Base-by-base conservation (phyloP, 2,797 vertebrate species). In the Chloroceryle inda region DNA sequence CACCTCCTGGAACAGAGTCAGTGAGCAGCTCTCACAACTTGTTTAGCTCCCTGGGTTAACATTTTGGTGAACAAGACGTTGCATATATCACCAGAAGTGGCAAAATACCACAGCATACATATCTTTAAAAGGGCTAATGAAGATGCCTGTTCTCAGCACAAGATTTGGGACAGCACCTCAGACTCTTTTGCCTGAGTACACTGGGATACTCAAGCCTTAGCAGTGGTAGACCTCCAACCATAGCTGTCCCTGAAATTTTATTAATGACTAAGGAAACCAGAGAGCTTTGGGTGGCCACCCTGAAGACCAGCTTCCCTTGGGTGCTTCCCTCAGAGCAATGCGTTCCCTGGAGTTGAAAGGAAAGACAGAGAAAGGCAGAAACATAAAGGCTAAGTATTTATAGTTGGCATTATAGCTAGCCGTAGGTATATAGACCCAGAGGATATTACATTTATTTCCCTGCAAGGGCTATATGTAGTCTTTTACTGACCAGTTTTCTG, bases 101-200 rank as follows among this genome's bases (percentile, higher is more conserved):
- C 38, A 50, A 77, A 58, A 15, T 49, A 62, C 21, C 37, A 17
- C 17, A 84, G 33, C 27, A 42, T 14, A 23, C 0, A 2, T 42
- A 42, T 74, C 38, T 49, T 62, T 17, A 53, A 23, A 73, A 66
- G 38, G 71, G 44, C 29, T 80, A 56, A 42, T 38, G 26, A 37
- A 29, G 52, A 22, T 21, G 52, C n/a, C 47, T 63, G 31, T 45
- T 42, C 47, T 53, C 5, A 0, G 61, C 0, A 0, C 47, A 24
- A 62, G 44, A 45, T 55, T 52, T 75, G 62, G 33, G 26, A 23
- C 33, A 84, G 37, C 31, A 7, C 31, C 4, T 53, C 13, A 13
- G 40, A 21, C 23, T 58, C 33, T 52, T 38, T 40, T 24, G 23
- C 35, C 35, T 8, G 49, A 10, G 38, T 11, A 63, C 22, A 18